Evolutionary conservation across 1,140 invertebrate species (phyloP), one percentile per base, ranked within the genome.

Genomic region (Bombyx mandarina): DNA sequence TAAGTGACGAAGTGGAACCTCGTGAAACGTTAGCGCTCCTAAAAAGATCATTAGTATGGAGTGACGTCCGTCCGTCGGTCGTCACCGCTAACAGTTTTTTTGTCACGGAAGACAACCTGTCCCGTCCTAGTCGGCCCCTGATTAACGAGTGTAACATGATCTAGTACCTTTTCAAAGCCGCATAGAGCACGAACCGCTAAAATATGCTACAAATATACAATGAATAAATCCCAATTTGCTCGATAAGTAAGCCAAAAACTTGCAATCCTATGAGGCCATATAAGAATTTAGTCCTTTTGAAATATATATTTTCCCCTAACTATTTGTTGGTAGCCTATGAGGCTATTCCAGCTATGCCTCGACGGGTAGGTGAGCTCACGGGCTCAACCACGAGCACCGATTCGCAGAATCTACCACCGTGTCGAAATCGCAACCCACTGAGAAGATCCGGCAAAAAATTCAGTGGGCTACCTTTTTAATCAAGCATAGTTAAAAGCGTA

Each of bases 71-170:
- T 61, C 62, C 58, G 61, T 58, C 62, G 63, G 67, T 80, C 68
- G 73, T 77, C 73, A 74, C 63, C 68, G 58, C 58, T 58, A 35
- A 43, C 51, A 58, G 58, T 69, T 72, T 79, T 18, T 79, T 79
- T 77, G 70, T 74, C 67, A 60, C 58, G 62, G 67, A 60, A 66
- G 65, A 65, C 64, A 53, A 67, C 66, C 59, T 58, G 58, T 69
- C 70, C 68, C 68, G 69, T 69, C 61, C 64, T 71, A 61, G 65
- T 66, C 57, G 65, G 67, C 56, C 67, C 77, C 76, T 77, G 77
- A 79, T 80, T 84, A 80, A 84, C 75, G 71, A 74, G 66, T 58
- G 79, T 75, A 80, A 82, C 71, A 51, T 58, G 74, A 82, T 73
- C 64, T 43, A 49, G 56, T 66, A 57, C 64, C 67, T 66, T 62